Evolutionary conservation across 2,113 vertebrate species (phyloP).

Genomic region (Esox niger): DNA sequence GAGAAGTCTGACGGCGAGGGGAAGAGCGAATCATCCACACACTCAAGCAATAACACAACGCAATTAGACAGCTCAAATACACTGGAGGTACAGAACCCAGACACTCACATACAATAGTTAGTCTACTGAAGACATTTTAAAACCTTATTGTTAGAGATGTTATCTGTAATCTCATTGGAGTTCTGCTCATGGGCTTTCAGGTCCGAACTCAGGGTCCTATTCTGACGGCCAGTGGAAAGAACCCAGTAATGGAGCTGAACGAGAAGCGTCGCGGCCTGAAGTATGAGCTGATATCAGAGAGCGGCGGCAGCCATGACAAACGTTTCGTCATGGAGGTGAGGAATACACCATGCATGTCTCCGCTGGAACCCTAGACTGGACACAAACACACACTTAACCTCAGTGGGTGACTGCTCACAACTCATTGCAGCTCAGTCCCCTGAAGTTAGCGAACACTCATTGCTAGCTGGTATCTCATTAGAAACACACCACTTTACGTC

Average conservation of each 20-base stretch:
- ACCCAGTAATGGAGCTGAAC: conserved; percentile 98
- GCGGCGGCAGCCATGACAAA: conserved; percentile 97
- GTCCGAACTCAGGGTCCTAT: conserved; percentile 99
- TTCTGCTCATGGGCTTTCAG: conserved; percentile 57
- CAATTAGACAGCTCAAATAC: conserved; percentile 93
- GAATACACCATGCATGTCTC: neutral
- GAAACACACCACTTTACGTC: neutral
- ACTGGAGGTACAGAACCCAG: conserved; percentile 80
- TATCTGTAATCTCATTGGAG: neutral
- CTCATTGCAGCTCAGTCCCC: too few relatives aligned
- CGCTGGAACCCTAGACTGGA: neutral
- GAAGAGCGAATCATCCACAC: conserved; percentile 92
- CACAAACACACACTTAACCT: conserved; percentile 4
- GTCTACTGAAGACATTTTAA: too few relatives aligned
- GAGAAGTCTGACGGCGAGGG: conserved; percentile 97
- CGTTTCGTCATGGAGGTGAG: conserved; percentile 98
- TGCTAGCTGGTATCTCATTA: neutral
- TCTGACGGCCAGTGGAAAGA: conserved; percentile 97
- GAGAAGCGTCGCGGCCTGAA: conserved; percentile 97
- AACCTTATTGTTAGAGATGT: neutral
- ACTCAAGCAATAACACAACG: conserved; percentile 94
- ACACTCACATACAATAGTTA: conserved; percentile 1
- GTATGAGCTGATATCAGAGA: conserved; percentile 97
- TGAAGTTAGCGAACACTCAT: too few relatives aligned
- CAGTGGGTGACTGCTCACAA: neutral